phyloP scores from a whole-genome alignment of 2,888 invertebrate genomes.

The Hesperia comma region DNA sequence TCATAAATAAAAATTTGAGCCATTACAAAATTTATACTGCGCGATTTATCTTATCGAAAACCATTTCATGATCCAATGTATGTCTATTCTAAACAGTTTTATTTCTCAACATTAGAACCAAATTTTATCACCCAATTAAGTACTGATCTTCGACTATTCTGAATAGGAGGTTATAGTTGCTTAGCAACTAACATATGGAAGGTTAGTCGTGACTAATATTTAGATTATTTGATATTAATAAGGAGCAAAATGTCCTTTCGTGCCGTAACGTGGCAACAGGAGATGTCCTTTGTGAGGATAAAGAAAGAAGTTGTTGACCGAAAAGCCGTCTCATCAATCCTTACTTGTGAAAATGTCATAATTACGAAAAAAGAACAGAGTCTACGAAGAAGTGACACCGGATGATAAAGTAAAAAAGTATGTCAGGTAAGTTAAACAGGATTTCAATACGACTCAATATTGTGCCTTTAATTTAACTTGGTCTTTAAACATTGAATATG shows the following conservation, averaged over 20 bases:
- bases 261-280: constrained; percentile 72
- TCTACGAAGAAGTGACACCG: background rate
- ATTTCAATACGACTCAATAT: too few relatives aligned
- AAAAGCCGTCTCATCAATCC: background rate
- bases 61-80: background rate
- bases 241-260: constrained; percentile 68
- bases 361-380: background rate
- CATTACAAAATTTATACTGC: background rate
- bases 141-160: background rate
- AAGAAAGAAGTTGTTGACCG: background rate
- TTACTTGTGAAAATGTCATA: background rate
- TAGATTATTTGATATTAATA: constrained; percentile 62
- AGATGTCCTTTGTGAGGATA: constrained; percentile 13
- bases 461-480: too few relatives aligned
- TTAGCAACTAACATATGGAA: constrained; percentile 58
- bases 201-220: constrained; percentile 49
- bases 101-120: background rate
- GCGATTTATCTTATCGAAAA: background rate
- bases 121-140: background rate
- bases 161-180: constrained; percentile 48
- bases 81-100: background rate
- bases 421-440: constrained; percentile 20
- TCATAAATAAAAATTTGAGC: background rate
- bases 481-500: background rate
- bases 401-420: constrained; percentile 11